Percentiles rank a stretch among this genome's conserved stretches.
phyloP scores from a whole-genome alignment of 2,113 vertebrate species.

The Apus apus region DNA sequence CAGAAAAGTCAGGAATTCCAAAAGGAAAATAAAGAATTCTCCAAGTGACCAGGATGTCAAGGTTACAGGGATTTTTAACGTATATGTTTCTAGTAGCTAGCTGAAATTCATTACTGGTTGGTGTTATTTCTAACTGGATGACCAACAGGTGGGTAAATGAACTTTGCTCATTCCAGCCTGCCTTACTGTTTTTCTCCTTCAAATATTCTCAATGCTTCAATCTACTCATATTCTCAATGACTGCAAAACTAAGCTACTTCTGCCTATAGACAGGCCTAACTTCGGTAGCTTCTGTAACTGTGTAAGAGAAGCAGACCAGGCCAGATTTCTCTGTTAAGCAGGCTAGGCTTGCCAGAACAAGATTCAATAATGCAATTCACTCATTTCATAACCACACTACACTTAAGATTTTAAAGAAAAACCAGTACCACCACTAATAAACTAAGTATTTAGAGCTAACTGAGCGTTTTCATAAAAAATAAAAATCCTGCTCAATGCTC shows the following conservation, averaged over 20 bases:
- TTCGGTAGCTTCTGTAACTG: background rate
- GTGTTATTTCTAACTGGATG: background rate
- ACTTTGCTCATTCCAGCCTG: background rate
- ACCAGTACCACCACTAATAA: background rate
- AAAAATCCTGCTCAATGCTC: background rate
- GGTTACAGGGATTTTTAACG: background rate
- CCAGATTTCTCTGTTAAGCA: background rate
- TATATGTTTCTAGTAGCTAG: background rate
- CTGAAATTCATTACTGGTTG: background rate
- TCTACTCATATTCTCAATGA: background rate
- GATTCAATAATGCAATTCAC: background rate
- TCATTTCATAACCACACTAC: background rate
- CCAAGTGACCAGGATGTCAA: background rate
- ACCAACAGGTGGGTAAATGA: background rate
- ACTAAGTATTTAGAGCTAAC: background rate
- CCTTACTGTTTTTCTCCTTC: background rate
- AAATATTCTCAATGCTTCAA: background rate
- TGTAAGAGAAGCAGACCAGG: background rate
- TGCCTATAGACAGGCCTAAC: background rate
- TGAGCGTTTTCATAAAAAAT: background rate
- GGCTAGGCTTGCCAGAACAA: background rate
- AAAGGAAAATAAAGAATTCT: background rate
- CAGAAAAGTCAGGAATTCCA: background rate
- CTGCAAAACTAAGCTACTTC: background rate
- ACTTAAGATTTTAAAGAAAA: background rate